phyloP scores from a whole-genome alignment of 2,888 invertebrate species.

The Calliphora vomitoria region DNA sequence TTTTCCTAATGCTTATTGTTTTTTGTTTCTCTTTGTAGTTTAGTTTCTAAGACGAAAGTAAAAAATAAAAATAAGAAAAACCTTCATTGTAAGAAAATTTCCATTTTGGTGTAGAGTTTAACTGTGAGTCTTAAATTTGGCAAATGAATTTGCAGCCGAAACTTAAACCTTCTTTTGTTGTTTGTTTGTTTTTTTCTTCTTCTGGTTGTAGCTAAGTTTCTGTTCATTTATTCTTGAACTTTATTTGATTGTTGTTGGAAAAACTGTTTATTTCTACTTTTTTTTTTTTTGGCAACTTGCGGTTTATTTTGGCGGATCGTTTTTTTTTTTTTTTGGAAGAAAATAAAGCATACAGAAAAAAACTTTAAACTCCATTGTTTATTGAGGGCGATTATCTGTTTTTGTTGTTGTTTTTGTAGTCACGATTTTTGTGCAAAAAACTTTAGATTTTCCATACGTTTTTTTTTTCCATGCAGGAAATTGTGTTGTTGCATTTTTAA shows the following conservation, averaged over 20 bases:
- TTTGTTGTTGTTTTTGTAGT: conserved; percentile 41
- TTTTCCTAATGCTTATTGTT: conserved; percentile 6
- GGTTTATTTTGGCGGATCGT: conserved; percentile 53
- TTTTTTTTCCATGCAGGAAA: conserved; percentile 8
- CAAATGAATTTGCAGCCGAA: conserved; percentile 14
- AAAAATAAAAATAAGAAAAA: background rate
- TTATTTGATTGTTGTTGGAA: conserved; percentile 64
- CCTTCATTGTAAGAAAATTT: background rate
- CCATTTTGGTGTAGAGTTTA: background rate
- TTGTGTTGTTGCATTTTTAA: conserved; percentile 34
- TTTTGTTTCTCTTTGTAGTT: conserved; percentile 2
- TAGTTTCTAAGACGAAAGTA: conserved; percentile 9
- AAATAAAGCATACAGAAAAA: background rate
- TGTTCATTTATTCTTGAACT: conserved; percentile 71
- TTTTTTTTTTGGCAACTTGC: conserved; percentile 42
- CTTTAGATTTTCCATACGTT: conserved; percentile 30
- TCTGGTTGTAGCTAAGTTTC: background rate
- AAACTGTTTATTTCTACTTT: conserved; percentile 7
- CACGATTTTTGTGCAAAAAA: conserved; percentile 60
- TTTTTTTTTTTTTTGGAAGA: background rate
- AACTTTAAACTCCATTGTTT: conserved; percentile 58
- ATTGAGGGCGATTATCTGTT: conserved; percentile 59
- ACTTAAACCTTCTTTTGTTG: conserved; percentile 35
- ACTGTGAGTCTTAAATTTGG: conserved; percentile 29
- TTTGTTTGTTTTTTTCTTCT: conserved; percentile 28